phyloP scores from a whole-genome alignment of 2,888 invertebrate genomes.

The Pandemis heparana region DNA sequence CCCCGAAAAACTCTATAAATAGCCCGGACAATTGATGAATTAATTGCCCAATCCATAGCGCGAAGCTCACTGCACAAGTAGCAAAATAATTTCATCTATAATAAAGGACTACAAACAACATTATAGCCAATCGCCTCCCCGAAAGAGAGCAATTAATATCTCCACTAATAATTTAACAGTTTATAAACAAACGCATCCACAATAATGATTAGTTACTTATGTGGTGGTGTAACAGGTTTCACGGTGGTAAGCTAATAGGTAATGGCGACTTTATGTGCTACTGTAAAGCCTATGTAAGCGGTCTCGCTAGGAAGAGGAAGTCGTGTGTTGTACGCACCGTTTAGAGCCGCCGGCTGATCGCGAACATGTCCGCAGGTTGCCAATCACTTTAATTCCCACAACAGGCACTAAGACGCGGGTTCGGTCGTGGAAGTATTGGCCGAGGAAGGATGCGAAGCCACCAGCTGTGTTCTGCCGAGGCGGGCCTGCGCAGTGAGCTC shows the following conservation, averaged over 20 bases:
- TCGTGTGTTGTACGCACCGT: conserved; percentile 68
- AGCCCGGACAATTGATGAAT: conserved; percentile 19
- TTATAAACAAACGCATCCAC: conserved; percentile 67
- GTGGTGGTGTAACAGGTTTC: conserved; percentile 74
- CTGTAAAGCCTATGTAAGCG: conserved; percentile 16
- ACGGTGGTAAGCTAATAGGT: conserved; percentile 49
- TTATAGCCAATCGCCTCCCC: conserved; percentile 2
- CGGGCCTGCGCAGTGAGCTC: conserved; percentile 78
- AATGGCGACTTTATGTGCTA: conserved; percentile 56
- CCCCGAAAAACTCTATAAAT: conserved; percentile 23
- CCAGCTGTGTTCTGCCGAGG: conserved; percentile 69
- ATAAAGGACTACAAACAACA: background rate
- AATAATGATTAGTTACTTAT: conserved; percentile 56
- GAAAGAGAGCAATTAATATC: conserved; percentile 11
- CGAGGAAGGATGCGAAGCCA: conserved; percentile 62
- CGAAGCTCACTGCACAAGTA: conserved; percentile 13
- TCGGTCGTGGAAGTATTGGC: conserved; percentile 54
- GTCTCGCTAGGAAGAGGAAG: background rate
- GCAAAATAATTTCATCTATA: conserved; percentile 19
- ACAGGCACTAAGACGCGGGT: conserved; percentile 67
- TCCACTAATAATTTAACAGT: conserved; percentile 46
- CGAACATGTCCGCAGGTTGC: conserved; percentile 69
- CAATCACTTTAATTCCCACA: conserved; percentile 66
- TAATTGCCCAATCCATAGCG: conserved; percentile 8
- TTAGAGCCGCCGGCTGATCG: conserved; percentile 68